phyloP scores from a whole-genome alignment of 2,113 vertebrate species.

The Peromyscus maniculatus region DNA sequence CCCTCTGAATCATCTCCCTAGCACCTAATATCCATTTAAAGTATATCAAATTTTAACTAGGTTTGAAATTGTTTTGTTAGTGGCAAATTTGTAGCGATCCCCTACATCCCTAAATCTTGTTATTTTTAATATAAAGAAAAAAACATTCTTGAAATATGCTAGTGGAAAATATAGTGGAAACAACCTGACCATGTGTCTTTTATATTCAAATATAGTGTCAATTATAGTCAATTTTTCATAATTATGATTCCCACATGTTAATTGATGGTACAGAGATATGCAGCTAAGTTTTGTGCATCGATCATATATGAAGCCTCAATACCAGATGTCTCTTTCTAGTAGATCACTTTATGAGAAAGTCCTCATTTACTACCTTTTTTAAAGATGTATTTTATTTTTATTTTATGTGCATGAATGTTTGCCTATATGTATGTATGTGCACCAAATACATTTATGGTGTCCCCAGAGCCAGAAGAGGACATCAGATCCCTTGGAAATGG shows the following conservation, averaged over 20 bases:
- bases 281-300: not conserved
- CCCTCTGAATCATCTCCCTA: not conserved
- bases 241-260: not conserved
- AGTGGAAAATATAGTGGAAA: not conserved
- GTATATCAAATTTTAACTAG: not conserved
- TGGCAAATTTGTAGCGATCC: not conserved
- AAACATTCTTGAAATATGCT: not conserved
- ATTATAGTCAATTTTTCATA: not conserved
- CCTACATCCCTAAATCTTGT: not conserved
- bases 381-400: no score
- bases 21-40: not conserved
- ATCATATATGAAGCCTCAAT: not conserved
- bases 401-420: no score
- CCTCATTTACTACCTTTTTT: not conserved
- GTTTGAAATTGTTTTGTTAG: not conserved
- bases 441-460: no score
- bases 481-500: no score
- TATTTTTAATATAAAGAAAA: not conserved
- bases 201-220: not conserved
- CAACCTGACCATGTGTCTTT: not conserved
- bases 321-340: not conserved
- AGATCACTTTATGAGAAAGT: not conserved
- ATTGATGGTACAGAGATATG: not conserved
- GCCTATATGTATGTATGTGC: no score
- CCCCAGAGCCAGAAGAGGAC: no score